A percentile compares a stretch with the other conserved stretches of the same genome.
These are phyloP conservation scores for Pygmarrhopalites habei DNA, from an alignment of 1,140 invertebrate species.

Conservation along the genomic window DNA sequence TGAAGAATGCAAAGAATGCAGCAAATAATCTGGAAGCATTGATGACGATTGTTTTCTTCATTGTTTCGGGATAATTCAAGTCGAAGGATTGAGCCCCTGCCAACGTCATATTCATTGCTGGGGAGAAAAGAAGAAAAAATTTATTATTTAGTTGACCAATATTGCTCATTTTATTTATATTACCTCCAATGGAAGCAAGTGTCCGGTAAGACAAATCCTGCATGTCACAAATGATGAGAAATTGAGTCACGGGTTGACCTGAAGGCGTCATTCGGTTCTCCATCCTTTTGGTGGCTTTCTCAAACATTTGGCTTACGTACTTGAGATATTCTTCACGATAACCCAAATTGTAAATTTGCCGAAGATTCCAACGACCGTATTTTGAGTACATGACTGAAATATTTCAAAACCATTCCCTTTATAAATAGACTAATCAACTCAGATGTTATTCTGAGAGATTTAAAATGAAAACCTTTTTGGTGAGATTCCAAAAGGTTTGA, in stretches of 20 bases:
- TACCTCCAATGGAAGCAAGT: not conserved
- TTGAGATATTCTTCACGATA: not conserved
- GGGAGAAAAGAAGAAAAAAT: no score
- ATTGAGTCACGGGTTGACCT: not conserved
- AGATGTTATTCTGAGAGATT: not conserved
- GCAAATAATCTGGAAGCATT: no score
- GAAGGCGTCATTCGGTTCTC: not conserved
- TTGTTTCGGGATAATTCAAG: no score
- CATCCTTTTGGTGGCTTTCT: not conserved
- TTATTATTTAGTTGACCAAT: no score
- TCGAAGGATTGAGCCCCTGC: no score
- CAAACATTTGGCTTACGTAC: not conserved
- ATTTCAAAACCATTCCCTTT: not conserved
- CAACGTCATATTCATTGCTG: no score
- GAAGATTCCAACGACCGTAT: not conserved
- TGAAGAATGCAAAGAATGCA: no score
- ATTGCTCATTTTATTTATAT: no score
- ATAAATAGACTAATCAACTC: not conserved
- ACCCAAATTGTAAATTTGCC: not conserved
- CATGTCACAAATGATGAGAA: not conserved
- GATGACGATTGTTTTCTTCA: no score
- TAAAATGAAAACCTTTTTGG: not conserved
- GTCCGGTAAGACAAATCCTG: not conserved
- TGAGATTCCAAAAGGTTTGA: not conserved
- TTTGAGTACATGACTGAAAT: not conserved